Evolutionary conservation across 2,113 vertebrate genomes (phyloP).

Genomic region (Salvelinus sp.): DNA sequence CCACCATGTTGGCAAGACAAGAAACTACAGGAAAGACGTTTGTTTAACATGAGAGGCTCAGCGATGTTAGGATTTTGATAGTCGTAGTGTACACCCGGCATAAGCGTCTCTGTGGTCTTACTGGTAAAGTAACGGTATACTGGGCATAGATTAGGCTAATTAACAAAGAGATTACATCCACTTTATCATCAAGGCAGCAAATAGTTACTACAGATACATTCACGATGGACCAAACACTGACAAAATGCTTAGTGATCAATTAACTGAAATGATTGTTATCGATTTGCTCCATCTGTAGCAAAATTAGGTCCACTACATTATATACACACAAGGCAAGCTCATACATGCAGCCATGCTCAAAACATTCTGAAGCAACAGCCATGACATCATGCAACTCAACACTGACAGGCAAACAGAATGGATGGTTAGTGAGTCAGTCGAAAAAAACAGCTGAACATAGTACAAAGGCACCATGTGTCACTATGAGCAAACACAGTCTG

Average conservation of each 20-base stretch:
- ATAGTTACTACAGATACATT: background rate
- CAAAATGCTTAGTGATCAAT: background rate
- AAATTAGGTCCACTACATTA: background rate
- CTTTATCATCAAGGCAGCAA: background rate
- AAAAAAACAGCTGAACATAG: background rate
- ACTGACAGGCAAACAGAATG: conserved; percentile 10
- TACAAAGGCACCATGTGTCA: background rate
- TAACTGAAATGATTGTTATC: background rate
- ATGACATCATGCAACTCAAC: background rate
- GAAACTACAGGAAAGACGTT: no score
- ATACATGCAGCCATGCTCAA: background rate
- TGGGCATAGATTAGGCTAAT: no score
- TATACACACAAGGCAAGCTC: background rate
- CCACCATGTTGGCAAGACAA: no score
- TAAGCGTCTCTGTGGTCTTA: no score
- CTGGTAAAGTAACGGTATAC: no score
- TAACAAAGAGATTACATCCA: no score
- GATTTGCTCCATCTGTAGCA: background rate
- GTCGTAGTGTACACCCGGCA: no score
- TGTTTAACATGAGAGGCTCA: no score
- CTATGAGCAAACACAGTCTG: background rate
- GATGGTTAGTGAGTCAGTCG: background rate
- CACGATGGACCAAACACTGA: background rate
- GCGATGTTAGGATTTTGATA: no score
- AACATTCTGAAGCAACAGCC: background rate